phyloP scores from a whole-genome alignment of 2,113 vertebrate genomes.

The Amphilophus citrinellus region DNA sequence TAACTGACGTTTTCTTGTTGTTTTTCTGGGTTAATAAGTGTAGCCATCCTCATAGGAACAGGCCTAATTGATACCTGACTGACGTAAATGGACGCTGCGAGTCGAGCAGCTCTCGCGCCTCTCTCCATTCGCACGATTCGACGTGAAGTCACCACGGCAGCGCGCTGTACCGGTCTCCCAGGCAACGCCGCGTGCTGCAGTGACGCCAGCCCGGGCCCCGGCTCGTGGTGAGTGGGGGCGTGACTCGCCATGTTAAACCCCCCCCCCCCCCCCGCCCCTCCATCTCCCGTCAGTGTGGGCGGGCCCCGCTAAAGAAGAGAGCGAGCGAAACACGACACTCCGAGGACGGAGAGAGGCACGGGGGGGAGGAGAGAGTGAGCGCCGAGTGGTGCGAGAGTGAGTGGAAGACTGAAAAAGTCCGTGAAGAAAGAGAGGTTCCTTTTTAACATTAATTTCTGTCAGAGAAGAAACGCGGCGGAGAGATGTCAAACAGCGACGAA shows the following conservation, averaged over 20 bases:
- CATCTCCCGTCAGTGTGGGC: slow-evolving; percentile 73
- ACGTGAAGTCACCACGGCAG: slow-evolving; percentile 73
- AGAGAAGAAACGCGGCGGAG: slow-evolving; percentile 50
- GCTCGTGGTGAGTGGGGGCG: slow-evolving; percentile 83
- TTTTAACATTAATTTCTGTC: slow-evolving; percentile 54
- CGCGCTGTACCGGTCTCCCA: slow-evolving; percentile 71
- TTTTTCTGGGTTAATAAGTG: slow-evolving; percentile 29
- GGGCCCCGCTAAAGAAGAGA: slow-evolving; percentile 77
- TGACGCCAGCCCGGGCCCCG: slow-evolving; percentile 73
- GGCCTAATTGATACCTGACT: slow-evolving; percentile 62
- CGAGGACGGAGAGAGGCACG: slow-evolving; percentile 69
- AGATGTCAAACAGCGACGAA: slow-evolving; percentile 70
- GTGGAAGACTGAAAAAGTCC: slow-evolving; percentile 75
- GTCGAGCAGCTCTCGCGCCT: slow-evolving; percentile 57
- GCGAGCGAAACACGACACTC: slow-evolving; percentile 88
- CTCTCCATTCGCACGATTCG: slow-evolving; percentile 65
- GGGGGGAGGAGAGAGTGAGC: slow-evolving; percentile 64
- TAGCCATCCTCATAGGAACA: slow-evolving; percentile 58
- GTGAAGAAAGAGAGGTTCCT: slow-evolving; percentile 68
- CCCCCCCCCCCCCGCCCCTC: not conserved
- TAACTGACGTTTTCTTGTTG: slow-evolving; percentile 37
- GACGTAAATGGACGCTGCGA: slow-evolving; percentile 64
- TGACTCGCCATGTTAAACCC: slow-evolving; percentile 72
- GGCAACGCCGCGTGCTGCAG: slow-evolving; percentile 80
- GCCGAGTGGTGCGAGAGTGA: slow-evolving; percentile 68